These are phyloP conservation scores for Labroides dimidiatus DNA, from an alignment of 2,797 vertebrate species.

Conservation along the genomic window DNA sequence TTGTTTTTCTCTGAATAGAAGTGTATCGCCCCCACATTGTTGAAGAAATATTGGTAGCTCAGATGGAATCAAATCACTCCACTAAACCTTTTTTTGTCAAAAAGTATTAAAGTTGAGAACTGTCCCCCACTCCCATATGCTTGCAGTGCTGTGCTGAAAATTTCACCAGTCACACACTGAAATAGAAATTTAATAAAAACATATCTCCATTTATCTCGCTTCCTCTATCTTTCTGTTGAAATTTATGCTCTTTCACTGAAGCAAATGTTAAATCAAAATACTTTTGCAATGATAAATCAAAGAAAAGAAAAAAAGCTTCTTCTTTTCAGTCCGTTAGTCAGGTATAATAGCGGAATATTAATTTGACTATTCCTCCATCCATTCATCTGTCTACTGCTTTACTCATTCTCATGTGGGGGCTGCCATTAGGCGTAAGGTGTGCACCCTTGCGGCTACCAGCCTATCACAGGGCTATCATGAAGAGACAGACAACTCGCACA, in stretches of 20 bases:
- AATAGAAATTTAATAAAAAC: conserved; percentile 14
- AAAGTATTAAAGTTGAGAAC: conserved; percentile 9
- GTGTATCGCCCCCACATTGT: conserved; percentile 1
- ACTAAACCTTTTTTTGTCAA: conserved; percentile 18
- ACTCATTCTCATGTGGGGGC: too few relatives aligned
- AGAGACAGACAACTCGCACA: too few relatives aligned
- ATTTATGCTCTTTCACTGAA: not conserved
- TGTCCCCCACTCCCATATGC: not conserved
- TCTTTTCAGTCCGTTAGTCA: too few relatives aligned
- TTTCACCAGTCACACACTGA: conserved; percentile 3
- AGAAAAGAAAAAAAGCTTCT: too few relatives aligned
- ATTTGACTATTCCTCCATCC: too few relatives aligned
- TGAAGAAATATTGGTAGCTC: not conserved
- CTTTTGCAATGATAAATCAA: too few relatives aligned
- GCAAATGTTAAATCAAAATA: too few relatives aligned
- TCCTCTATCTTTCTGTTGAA: conserved; percentile 2
- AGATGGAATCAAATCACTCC: conserved; percentile 16
- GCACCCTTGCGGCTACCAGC: too few relatives aligned
- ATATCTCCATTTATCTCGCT: conserved; percentile 13
- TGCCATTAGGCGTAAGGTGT: too few relatives aligned
- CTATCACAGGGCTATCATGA: too few relatives aligned
- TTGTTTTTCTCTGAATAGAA: not conserved
- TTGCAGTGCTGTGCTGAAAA: conserved; percentile 4
- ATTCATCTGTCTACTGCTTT: too few relatives aligned
- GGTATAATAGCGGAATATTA: too few relatives aligned